Evolutionary conservation across 1,140 invertebrate species (phyloP), one percentile per base, ranked within the genome.

Genomic region (Hyphantria cunea): DNA sequence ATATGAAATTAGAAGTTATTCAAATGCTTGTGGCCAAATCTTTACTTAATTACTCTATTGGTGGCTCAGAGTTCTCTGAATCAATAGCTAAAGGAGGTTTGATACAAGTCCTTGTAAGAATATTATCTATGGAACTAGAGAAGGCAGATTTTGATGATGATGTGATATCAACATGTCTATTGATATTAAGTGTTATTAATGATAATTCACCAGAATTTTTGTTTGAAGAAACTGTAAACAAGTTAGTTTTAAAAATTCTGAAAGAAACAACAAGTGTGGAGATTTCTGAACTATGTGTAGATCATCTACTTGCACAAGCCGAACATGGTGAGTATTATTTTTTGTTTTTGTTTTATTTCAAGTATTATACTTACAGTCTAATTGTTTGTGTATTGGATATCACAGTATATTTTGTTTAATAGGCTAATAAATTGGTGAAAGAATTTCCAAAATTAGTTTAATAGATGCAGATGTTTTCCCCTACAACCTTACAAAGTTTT

Each of bases 31-130:
- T 64, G 60, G 90, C 89, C 63, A 92, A 93, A 78, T 93, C 96
- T 66, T 87, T 98, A 9, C 92, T 97, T 8, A 98, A 97, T 89
- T 94, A 96, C 78, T 92, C 96, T 42, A 94, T 95, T 52, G 95
- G 94, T 15, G 95, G 96, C 76, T 93, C 95, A 80, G 92, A 93
- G 58, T 90, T 94, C 49, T 92, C 94, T 47, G 92, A 93, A 69
- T 82, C 93, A 74, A 93, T 94, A 41, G 84, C 96, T 54, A 92
- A 96, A 67, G 92, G 92, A 54, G 93, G 93, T 25, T 90, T 95
- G n/a, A 91, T 96, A 63, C 91, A 94, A 39, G 89, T 94, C 55
- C 67, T 93, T 9, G 83, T 91, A 65, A 76, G 81, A 50, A 89
- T 93, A 53, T 79, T 94, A 14, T 59, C 61, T 25, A 60, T 68